Percentiles rank a stretch among this genome's conserved stretches.
Conservation (phyloP, 1,140 invertebrate genomes). For the Rhizoglyphus robini region DNA sequence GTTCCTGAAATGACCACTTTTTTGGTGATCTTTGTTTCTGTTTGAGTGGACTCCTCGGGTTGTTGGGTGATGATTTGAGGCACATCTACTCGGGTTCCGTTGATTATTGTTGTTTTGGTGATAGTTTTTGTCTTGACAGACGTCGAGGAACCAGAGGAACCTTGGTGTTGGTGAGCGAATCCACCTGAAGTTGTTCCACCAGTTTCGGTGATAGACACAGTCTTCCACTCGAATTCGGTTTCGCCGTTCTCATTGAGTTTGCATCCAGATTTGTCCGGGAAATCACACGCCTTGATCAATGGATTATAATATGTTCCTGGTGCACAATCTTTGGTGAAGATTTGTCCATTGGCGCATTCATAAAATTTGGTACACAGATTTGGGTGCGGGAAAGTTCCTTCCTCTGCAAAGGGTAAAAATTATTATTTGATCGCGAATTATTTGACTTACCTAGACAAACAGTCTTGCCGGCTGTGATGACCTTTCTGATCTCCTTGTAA, state of each 20-base stretch:
- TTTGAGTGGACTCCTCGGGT: too few relatives aligned
- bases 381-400: neutral
- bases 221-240: neutral
- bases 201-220: neutral
- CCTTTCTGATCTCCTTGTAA: neutral
- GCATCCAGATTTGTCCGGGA: neutral
- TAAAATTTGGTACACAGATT: neutral
- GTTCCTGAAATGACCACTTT: too few relatives aligned
- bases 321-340: neutral
- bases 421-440: neutral
- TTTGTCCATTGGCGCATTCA: neutral
- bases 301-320: neutral
- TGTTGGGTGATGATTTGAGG: too few relatives aligned
- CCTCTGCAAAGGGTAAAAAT: neutral
- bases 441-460: neutral
- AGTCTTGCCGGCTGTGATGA: neutral
- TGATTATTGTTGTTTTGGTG: too few relatives aligned
- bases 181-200: neutral
- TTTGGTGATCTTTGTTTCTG: too few relatives aligned
- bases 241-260: neutral
- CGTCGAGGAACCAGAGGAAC: too few relatives aligned
- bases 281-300: neutral
- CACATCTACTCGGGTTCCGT: too few relatives aligned
- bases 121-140: too few relatives aligned
- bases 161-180: neutral